Base-by-base conservation (phyloP, 2,113 vertebrate species). In the Trogon surrucura region DNA sequence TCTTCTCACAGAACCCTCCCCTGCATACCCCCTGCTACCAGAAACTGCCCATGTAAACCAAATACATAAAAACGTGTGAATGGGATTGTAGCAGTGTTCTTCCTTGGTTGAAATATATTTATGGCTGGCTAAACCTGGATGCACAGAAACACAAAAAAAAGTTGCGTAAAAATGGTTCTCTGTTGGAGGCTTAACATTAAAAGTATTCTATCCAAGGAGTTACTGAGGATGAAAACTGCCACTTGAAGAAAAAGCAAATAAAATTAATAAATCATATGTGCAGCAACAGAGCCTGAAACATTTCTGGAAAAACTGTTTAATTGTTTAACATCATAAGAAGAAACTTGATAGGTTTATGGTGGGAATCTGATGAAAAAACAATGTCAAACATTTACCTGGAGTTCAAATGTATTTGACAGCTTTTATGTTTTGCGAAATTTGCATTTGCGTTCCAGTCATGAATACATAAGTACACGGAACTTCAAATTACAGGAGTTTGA, bases 21-120 rank as follows among this genome's bases (percentile, higher is more conserved):
- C 15, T 56, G 9, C n/a, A 72, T 27, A 3, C 3, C 30, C 5
- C 14, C 18, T 2, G 0, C 23, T 29, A 48, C 5, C 67, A 75
- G 48, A 83, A n/a, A 32, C 50, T 48, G 27, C 23, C 6, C 32
- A 45, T 2, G 0, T 36, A 71, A 74, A 67, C 4, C 27, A 19
- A 47, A 30, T 17, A 45, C 1, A 26, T 29, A 9, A 67, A 11
- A 14, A 85, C 48, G 8, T 16, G 26, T 4, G 17, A 72, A 64
- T 32, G 13, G 20, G 1, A 8, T 30, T 69, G 21, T 38, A 56
- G 21, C 23, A 75, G 21, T 70, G 51, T 5, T 88, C 19, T 22
- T 80, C 4, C 26, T n/a, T 26, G 48, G 6, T 48, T 25, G 75
- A 83, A 85, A 51, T 12, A 22, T 16, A 67, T 79, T 44, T 74